phyloP scores from a whole-genome alignment of 2,888 invertebrate species.

The Neoitamus cyanurus region DNA sequence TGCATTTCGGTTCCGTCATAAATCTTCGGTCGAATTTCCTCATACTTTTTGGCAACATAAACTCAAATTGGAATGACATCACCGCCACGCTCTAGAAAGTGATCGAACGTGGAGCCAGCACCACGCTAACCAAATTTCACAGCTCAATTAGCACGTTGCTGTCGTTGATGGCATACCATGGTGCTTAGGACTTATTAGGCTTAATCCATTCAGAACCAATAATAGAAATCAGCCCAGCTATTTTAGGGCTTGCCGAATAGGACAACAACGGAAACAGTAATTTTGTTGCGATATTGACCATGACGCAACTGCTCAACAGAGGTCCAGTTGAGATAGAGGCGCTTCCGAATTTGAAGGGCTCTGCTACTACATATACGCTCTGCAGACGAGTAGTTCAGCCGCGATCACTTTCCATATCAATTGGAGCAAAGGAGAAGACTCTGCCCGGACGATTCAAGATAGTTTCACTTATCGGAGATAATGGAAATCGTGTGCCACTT shows the following conservation, averaged over 20 bases:
- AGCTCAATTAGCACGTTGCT: background rate
- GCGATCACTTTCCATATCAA: background rate
- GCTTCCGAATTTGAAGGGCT: background rate
- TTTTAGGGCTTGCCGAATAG: conserved; percentile 18
- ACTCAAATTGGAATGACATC: background rate
- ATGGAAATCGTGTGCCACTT: background rate
- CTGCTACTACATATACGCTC: background rate
- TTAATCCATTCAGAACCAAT: background rate
- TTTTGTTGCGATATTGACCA: conserved; percentile 27
- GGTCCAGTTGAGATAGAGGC: background rate
- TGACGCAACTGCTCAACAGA: conserved; percentile 7
- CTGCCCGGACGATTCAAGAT: background rate
- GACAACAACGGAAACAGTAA: background rate
- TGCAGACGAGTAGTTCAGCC: background rate
- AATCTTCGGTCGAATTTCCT: background rate
- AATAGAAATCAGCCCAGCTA: background rate
- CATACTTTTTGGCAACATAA: background rate
- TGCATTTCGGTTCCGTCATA: background rate
- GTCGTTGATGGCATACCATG: background rate
- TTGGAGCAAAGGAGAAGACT: background rate
- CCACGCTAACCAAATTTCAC: background rate
- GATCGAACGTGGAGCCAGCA: background rate
- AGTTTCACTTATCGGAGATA: conserved; percentile 1
- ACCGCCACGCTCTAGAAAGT: background rate
- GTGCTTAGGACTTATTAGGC: background rate